Evolutionary conservation across 2,888 invertebrate species (phyloP).

Genomic region (Apamea crenata): DNA sequence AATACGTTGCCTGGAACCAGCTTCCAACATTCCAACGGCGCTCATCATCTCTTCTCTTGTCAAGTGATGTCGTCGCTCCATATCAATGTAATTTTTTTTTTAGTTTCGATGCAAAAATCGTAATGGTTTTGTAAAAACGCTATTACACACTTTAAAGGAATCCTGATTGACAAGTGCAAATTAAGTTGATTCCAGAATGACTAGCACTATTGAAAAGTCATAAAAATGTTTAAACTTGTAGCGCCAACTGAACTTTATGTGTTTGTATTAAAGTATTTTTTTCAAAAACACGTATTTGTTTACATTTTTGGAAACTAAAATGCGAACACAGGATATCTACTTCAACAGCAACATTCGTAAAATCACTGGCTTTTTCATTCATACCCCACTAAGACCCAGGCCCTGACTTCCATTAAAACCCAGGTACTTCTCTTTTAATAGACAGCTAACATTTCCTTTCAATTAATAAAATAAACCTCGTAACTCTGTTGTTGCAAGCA

Average conservation of each 20-base stretch:
- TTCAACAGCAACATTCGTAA: not conserved
- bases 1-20: too few relatives aligned
- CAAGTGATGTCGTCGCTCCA: too few relatives aligned
- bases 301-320: not conserved
- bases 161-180: too few relatives aligned
- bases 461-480: conserved; percentile 23
- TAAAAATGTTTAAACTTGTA: not conserved
- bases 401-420: not conserved
- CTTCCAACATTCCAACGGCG: too few relatives aligned
- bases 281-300: not conserved
- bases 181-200: not conserved
- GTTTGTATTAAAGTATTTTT: not conserved
- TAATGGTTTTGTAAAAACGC: too few relatives aligned
- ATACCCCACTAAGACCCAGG: too few relatives aligned
- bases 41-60: too few relatives aligned
- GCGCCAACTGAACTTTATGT: not conserved
- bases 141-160: too few relatives aligned
- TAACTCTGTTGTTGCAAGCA: conserved; percentile 18
- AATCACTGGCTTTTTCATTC: not conserved
- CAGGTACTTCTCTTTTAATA: not conserved
- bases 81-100: too few relatives aligned
- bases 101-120: too few relatives aligned
- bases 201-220: not conserved
- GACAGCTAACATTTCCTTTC: conserved; percentile 23
- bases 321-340: not conserved